Conservation (phyloP, 2,113 vertebrate species). For the Platysternon megacephalum region DNA sequence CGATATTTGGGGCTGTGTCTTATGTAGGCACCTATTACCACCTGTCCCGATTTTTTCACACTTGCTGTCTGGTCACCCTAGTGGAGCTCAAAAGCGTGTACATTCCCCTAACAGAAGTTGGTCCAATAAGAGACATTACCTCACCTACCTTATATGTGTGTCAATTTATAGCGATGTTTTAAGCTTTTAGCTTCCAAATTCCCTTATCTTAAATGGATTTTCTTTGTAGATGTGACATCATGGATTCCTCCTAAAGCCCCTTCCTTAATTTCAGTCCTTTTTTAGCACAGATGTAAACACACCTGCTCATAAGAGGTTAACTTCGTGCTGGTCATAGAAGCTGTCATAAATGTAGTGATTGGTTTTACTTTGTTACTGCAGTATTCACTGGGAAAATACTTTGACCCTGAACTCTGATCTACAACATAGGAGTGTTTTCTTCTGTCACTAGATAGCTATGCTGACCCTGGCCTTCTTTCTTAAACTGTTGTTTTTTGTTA, state of each 20-base stretch:
- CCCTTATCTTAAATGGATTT: not conserved
- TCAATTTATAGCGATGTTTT: not conserved
- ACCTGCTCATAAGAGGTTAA: not conserved
- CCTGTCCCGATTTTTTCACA: too few species aligned
- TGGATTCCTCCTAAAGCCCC: not conserved
- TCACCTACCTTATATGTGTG: not conserved
- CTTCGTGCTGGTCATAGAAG: not conserved
- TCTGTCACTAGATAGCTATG: not conserved
- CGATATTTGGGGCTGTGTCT: too few species aligned
- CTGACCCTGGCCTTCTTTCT: not conserved
- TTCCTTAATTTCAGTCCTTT: not conserved
- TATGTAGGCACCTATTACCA: too few species aligned
- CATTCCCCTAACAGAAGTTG: not conserved
- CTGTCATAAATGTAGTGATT: not conserved
- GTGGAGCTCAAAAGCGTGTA: not conserved
- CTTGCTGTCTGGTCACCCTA: too few species aligned
- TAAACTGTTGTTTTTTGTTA: not conserved
- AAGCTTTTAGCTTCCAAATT: not conserved
- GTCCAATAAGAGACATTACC: not conserved
- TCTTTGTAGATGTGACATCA: not conserved
- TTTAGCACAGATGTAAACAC: fast-evolving
- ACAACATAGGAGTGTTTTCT: not conserved
- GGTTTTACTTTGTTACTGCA: not conserved
- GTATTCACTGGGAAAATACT: not conserved
- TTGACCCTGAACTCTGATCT: not conserved